Base-by-base conservation (phyloP, 2,113 vertebrate genomes). In the Heptranchias perlo region DNA sequence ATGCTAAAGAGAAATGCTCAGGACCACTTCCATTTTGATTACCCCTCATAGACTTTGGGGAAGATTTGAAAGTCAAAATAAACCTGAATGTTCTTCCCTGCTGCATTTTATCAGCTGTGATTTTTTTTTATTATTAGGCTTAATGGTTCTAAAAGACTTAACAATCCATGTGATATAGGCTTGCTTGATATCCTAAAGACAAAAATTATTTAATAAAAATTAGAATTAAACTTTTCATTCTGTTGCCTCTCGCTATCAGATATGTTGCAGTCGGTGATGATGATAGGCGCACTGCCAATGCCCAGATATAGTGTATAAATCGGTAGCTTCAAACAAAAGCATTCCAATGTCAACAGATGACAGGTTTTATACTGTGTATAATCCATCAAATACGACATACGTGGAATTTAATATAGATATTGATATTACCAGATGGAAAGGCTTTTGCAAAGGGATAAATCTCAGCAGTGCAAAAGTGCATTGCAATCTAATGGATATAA, bases 331-430 rank as follows among this genome's bases (percentile, higher is more conserved):
- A 95, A 95, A 95, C 23, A 52, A 69, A 95, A 49, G 39, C 65
- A 49, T 69, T 95, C 94, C 47, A 49, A 47, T 73, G 64, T 95
- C 94, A 95, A 73, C 65, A 95, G 65, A 95, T 95, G 94, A 95
- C 65, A 73, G 94, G 65, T 31, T 69, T 91, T 95, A 35, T 35
- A 95, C 65, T 52, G 64, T 73, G 44, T 69, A 69, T 95, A 73
- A 73, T 95, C 94, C 94, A 95, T 95, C 94, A 95, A 69, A 95
- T 95, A 73, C 65, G 64, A 65, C 93, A 95, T 69, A 49, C 44
- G 25, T 69, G 62, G 44, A 95, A 73, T 95, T 95, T 95, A 95
- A 95, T 95, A 95, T 49, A 95, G 64, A 95, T 95, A 95, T 95
- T 95, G 94, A 67, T 95, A 95, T 49, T 52, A 95, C 25, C 39